phyloP scores from a whole-genome alignment of 2,797 vertebrate genomes.

The Podargus strigoides region DNA sequence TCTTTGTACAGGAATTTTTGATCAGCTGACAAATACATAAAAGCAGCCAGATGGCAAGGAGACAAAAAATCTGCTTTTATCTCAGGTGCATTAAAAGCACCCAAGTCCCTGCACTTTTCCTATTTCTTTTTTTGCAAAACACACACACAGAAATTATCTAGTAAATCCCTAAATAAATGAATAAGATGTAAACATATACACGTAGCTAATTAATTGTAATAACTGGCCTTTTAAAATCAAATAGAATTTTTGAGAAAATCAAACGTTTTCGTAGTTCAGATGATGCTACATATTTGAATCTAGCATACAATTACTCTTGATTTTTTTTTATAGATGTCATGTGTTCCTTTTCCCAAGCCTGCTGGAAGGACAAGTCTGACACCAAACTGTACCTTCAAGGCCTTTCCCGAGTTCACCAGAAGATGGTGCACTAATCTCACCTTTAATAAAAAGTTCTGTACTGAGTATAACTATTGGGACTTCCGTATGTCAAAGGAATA shows the following conservation, averaged over 20 bases:
- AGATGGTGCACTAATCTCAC: background rate
- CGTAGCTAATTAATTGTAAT: background rate
- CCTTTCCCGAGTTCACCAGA: background rate
- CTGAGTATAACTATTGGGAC: fast-evolving
- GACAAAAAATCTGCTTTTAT: background rate
- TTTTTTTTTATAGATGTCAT: background rate
- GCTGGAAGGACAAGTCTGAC: background rate
- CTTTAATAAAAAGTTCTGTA: fast-evolving
- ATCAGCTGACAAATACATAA: background rate
- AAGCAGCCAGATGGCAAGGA: background rate
- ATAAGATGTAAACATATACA: background rate
- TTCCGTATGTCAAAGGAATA: fast-evolving
- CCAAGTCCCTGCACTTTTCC: background rate
- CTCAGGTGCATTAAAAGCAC: background rate
- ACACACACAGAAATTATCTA: background rate
- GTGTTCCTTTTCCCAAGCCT: background rate
- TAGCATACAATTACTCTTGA: background rate
- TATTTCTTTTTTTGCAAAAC: background rate
- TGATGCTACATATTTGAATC: background rate
- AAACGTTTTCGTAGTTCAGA: background rate
- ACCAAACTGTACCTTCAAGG: fast-evolving
- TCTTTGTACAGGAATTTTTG: background rate
- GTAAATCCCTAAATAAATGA: background rate
- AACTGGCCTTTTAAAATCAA: background rate
- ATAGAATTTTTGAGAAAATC: background rate